Evolutionary conservation across 2,113 vertebrate species (phyloP).

Genomic region (Paradoxurus hermaphroditus): DNA sequence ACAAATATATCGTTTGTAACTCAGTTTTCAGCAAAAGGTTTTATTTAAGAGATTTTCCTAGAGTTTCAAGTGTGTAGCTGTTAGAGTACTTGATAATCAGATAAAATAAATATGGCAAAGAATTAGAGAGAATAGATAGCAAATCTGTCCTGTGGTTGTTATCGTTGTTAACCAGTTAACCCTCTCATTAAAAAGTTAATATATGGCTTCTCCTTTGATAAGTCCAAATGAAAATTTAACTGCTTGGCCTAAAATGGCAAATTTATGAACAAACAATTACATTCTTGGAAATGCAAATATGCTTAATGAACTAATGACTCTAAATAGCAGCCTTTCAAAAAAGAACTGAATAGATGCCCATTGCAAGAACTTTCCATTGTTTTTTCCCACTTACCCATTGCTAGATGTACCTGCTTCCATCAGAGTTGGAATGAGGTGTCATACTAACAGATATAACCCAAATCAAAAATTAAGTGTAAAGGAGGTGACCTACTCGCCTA

Average conservation of each 20-base stretch:
- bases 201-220: not conserved
- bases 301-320: not conserved
- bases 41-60: not conserved
- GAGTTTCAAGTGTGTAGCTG: not conserved
- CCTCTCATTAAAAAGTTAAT: not conserved
- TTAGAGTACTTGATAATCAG: not conserved
- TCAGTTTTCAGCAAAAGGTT: slow-evolving; percentile 14
- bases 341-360: not conserved
- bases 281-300: slow-evolving; percentile 6
- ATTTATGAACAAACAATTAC: not conserved
- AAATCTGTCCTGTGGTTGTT: not conserved
- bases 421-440: not conserved
- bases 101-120: not conserved
- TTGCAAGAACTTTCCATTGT: not conserved
- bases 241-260: not conserved
- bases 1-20: slow-evolving; percentile 17
- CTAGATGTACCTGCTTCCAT: not conserved
- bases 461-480: not conserved
- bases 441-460: not conserved
- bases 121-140: slow-evolving; percentile 15
- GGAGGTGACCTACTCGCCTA: not conserved
- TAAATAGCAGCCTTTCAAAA: not conserved
- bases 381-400: not conserved
- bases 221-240: not conserved
- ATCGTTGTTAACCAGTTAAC: not conserved